Percentiles rank a stretch among this genome's conserved stretches.
phyloP scores from a whole-genome alignment of 2,888 invertebrate genomes.

The Drosophila sordidula region DNA sequence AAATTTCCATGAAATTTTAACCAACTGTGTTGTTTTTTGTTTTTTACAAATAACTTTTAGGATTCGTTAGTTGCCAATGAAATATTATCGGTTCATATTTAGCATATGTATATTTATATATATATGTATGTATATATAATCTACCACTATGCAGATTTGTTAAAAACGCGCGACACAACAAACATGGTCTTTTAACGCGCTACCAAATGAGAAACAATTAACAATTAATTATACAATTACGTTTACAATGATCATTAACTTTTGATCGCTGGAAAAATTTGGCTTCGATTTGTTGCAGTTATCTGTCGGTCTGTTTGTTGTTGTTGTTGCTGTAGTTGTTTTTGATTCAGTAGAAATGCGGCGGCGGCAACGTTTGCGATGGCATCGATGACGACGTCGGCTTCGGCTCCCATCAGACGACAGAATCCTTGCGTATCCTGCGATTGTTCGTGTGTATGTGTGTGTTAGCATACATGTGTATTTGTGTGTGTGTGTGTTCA shows the following conservation, averaged over 20 bases:
- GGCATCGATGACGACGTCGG: constrained; percentile 66
- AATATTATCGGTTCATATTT: constrained; percentile 12
- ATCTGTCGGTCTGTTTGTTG: constrained; percentile 22
- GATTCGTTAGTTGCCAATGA: constrained; percentile 28
- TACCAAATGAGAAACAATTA: constrained; percentile 64
- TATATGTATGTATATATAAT: constrained; percentile 11
- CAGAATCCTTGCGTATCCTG: constrained; percentile 85
- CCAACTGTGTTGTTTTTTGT: constrained; percentile 33
- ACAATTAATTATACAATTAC: constrained; percentile 66
- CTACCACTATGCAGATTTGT: constrained; percentile 42
- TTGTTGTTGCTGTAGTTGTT: constrained; percentile 11
- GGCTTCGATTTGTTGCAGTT: constrained; percentile 63
- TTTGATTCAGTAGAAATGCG: constrained; percentile 61
- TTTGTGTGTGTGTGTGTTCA: constrained; percentile 23
- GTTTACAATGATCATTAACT: constrained; percentile 41
- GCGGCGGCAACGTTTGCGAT: constrained; percentile 73
- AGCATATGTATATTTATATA: constrained; percentile 28
- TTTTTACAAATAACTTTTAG: constrained; percentile 53
- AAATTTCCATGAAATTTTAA: constrained; percentile 69
- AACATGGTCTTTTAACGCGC: constrained; percentile 45
- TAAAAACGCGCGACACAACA: constrained; percentile 49
- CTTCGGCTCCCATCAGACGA: constrained; percentile 83
- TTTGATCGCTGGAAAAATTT: constrained; percentile 56
- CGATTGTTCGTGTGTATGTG: constrained; percentile 3
- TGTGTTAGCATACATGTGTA: constrained; percentile 35